Conservation (phyloP, 2,113 vertebrate species). For the Sebastes schlegelii region DNA sequence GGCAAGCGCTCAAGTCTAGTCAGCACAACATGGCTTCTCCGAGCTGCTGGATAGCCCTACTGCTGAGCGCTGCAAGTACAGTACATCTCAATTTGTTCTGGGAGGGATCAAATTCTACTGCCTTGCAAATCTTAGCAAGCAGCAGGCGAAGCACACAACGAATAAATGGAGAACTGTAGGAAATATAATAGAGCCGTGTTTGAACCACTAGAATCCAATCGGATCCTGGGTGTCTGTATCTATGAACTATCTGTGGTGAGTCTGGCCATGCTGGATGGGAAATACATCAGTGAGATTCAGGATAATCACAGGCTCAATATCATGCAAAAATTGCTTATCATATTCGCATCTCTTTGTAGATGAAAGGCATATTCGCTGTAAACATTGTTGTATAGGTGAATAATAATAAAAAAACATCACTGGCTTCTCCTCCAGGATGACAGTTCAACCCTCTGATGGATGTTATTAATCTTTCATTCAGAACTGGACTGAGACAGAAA, state of each 20-base stretch:
- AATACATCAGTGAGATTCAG: conserved; percentile 44
- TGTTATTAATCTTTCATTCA: conserved; percentile 71
- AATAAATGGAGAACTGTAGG: conserved; percentile 66
- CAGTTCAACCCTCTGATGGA: conserved; percentile 36
- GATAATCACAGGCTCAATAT: conserved; percentile 57
- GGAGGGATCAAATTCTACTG: conserved; percentile 78
- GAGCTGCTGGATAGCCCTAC: conserved; percentile 71
- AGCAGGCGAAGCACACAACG: conserved; percentile 52
- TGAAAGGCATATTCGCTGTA: conserved; percentile 20
- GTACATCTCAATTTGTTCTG: conserved; percentile 79
- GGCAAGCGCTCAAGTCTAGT: conserved; percentile 68
- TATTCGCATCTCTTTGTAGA: conserved; percentile 25
- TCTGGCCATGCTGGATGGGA: conserved; percentile 36
- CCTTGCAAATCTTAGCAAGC: conserved; percentile 74
- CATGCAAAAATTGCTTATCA: conserved; percentile 21
- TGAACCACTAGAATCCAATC: conserved; percentile 52
- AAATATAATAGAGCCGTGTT: conserved; percentile 63
- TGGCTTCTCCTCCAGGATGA: conserved; percentile 22
- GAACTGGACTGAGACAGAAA: conserved; percentile 37
- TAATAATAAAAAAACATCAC: conserved; percentile 18
- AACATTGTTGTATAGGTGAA: conserved; percentile 22
- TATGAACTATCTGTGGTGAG: conserved; percentile 55
- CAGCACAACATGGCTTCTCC: conserved; percentile 75
- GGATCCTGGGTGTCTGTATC: conserved; percentile 45
- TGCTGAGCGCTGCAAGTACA: conserved; percentile 80